Evolutionary conservation across 2,797 vertebrate genomes (phyloP).

Genomic region (Chrosomus eos): DNA sequence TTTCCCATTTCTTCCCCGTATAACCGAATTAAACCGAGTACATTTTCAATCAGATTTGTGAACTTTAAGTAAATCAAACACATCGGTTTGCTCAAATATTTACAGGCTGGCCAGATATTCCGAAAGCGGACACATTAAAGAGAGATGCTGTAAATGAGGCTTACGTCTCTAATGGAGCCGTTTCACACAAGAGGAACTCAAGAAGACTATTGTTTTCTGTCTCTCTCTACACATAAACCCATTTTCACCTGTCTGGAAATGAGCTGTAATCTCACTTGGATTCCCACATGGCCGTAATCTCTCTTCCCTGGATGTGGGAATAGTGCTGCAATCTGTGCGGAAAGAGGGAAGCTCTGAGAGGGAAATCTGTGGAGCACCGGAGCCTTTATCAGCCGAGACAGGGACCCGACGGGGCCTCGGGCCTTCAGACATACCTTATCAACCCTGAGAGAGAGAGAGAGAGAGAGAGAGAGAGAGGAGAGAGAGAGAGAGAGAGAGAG

Average conservation of each 20-base stretch:
- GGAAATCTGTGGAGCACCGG: conserved; percentile 63
- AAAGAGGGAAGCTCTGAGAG: conserved; percentile 57
- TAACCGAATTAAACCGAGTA: conserved; percentile 31
- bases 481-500: not conserved
- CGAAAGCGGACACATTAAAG: conserved; percentile 1
- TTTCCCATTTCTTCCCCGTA: too few species aligned
- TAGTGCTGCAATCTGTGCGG: conserved; percentile 65
- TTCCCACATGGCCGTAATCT: conserved; percentile 71
- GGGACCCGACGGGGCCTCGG: conserved; percentile 42
- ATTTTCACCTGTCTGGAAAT: conserved; percentile 35
- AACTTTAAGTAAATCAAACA: conserved; percentile 18
- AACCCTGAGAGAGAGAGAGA: conserved; percentile 37
- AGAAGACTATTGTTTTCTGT: not conserved
- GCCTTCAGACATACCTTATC: conserved; percentile 62
- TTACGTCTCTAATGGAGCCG: conserved; percentile 5
- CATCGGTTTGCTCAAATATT: conserved; percentile 14
- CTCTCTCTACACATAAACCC: not conserved
- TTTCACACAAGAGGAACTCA: conserved; percentile 4
- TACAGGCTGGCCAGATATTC: not conserved
- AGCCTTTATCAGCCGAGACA: conserved; percentile 65
- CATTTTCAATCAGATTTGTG: conserved; percentile 13
- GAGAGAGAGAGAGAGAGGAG: conserved; percentile 25
- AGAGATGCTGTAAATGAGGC: not conserved
- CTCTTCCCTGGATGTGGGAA: conserved; percentile 60
- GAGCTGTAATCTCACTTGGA: conserved; percentile 61